A percentile compares a stretch with the other conserved stretches of the same genome.
These are phyloP conservation scores for Philotrypesis tridentata DNA, from an alignment of 1,140 invertebrate species.

Conservation along the genomic window DNA sequence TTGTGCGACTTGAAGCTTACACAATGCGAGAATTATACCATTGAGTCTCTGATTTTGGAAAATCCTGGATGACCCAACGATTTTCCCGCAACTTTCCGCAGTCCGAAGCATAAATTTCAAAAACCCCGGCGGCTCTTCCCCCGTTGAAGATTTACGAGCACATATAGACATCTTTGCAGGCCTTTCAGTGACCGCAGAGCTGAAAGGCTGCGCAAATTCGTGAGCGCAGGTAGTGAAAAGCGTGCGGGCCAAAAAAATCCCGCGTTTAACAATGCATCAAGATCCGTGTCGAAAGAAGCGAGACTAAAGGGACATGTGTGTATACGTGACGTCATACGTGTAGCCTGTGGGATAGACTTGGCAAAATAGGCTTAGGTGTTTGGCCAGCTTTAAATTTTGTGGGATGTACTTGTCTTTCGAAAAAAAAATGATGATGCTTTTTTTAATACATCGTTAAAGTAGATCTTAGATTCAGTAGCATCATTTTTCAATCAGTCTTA, in stretches of 20 bases:
- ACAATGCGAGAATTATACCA: no score
- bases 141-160: neutral
- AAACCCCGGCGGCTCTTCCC: neutral
- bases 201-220: neutral
- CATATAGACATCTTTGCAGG: neutral
- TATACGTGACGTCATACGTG: neutral
- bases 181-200: neutral
- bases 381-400: conserved; percentile 11
- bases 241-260: neutral
- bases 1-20: no score
- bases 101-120: neutral
- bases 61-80: neutral
- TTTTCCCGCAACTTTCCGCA: neutral
- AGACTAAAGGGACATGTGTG: neutral
- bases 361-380: conserved; percentile 2
- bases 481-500: no score
- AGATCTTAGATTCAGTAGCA: no score
- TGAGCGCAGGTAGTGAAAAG: neutral
- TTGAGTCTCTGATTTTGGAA: neutral
- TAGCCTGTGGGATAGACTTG: neutral
- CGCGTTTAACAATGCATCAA: neutral
- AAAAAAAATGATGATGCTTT: no score
- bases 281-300: neutral
- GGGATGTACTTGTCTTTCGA: neutral
- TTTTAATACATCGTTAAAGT: neutral